Base-by-base conservation (phyloP, 2,888 invertebrate species). In the Bembecia ichneumoniformis region DNA sequence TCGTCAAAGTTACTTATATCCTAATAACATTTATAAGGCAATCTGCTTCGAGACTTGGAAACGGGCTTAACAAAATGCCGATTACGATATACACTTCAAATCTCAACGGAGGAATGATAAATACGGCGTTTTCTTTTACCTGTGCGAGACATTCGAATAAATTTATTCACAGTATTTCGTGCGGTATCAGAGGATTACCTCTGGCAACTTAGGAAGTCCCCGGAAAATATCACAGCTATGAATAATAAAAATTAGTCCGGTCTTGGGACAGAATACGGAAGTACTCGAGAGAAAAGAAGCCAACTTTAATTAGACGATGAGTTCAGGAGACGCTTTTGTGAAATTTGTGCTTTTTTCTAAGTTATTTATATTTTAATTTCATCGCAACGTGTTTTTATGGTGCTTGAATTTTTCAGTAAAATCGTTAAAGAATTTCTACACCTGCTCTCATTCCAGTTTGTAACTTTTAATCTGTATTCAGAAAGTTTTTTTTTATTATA, bases 211-310 rank as follows among this genome's bases (percentile, higher is more conserved):
- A 48, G 56, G 59, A 58, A 60, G 28, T 57, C 58, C 63, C 45
- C 52, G 55, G 53, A 63, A 67, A 68, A 70, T 73, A 68, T 67
- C 58, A 67, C 58, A 58, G 68, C 57, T 60, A 65, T 71, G 73
- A 76, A 77, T 77, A 74, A 74, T 72, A 68, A 68, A 67, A 73
- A 68, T 62, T 61, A 59, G 61, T 28, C 40, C 40, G 14, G 40
- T 40, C 40, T 40, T 40, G 11, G 5, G 40, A 13, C 40, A 40
- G 40, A 40, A 40, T 40, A 40, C n/a, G 40, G 40, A 11, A 40
- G 14, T 40, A 14, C 13, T 40, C 13, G 40, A 14, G 28, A 28
- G 28, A 28, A 28, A 28, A 40, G 40, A 13, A 40, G 40, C 14
- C 7, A 40, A 40, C 47, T 47, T 54, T 55, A 52, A 59, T 57